Base-by-base conservation (phyloP, 2,888 invertebrate genomes). In the Hirtodrosophila histrioides region DNA sequence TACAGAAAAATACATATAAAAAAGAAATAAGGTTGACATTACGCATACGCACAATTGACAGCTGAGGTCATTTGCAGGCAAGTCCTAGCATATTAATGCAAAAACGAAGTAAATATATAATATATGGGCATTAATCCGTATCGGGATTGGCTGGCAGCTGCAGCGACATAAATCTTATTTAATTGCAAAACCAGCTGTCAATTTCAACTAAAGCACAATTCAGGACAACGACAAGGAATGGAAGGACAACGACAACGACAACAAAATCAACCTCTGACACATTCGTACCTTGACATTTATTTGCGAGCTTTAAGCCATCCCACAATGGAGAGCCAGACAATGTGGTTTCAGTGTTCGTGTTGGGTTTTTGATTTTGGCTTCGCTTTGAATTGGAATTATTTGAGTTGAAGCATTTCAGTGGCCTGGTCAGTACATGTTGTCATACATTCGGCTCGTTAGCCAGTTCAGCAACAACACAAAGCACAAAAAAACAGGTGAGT, bases 141-240 rank as follows among this genome's bases (percentile, higher is more conserved):
- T 50, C 49, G 23, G 23, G 43, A 50, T 51, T 40, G 29, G 29
- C 29, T 9, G 49, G 64, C 64, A 56, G 70, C 68, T 66, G 66
- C 61, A 56, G 56, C 67, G 45, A 72, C 71, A 84, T 84, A 84
- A 84, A 84, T 87, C 85, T 87, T 87, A 87, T 84, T 85, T 84
- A 84, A 84, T 84, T 84, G 79, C 82, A 87, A 87, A 74, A 75
- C 80, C 79, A 87, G 69, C 79, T 84, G 87, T 85, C 84, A 86
- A 77, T 84, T 87, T 84, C 67, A 67, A 66, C 84, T 70, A 83
- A 79, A 37, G 41, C 66, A 46, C 35, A 48, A 56, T 29, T 24
- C 46, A 31, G 35, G 29, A 37, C 37, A 35, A 6, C 48, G 9
- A 50, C 37, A 57, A 49, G 37, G 60, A 23, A 49, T 50, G 27